Percentiles rank a stretch among this genome's conserved stretches.
phyloP scores from a whole-genome alignment of 37 sponge, comb jelly and placozoan genomes.

The Aplysina aerophoba region DNA sequence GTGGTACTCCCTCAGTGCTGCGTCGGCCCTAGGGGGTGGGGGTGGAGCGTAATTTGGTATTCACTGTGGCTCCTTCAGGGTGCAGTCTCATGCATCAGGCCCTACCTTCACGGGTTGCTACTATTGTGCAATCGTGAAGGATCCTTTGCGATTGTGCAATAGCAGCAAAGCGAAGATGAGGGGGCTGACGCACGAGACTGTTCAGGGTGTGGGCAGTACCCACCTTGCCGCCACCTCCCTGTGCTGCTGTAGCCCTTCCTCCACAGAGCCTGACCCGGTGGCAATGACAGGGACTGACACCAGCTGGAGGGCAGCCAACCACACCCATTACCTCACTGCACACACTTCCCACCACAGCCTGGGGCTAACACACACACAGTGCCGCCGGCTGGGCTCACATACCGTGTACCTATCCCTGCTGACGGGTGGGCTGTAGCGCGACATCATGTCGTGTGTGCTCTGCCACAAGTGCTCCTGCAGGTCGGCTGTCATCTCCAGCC shows the following conservation, averaged over 20 bases:
- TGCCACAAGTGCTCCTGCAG: slow-evolving; percentile 63
- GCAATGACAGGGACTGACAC: background rate
- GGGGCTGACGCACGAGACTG: no score
- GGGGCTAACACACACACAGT: background rate
- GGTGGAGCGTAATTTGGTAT: no score
- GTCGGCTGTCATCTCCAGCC: slow-evolving; percentile 28
- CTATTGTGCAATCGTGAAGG: no score
- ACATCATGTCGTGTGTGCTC: slow-evolving; percentile 45
- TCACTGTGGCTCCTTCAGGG: no score
- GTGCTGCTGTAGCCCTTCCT: background rate
- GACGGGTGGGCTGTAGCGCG: slow-evolving; percentile 60
- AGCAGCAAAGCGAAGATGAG: no score
- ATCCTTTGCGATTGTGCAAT: no score
- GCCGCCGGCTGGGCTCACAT: background rate
- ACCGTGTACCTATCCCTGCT: slow-evolving; percentile 49
- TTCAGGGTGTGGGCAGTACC: no score
- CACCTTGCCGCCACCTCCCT: background rate
- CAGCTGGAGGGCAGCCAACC: background rate
- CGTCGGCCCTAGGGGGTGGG: background rate
- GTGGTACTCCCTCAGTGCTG: slow-evolving; percentile 14
- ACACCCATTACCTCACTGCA: background rate
- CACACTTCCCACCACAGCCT: background rate
- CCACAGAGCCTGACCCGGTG: background rate
- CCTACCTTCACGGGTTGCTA: no score
- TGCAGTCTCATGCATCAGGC: no score